These are phyloP conservation scores for Platichthys flesus DNA, from an alignment of 2,113 vertebrate species.

Conservation along the genomic window DNA sequence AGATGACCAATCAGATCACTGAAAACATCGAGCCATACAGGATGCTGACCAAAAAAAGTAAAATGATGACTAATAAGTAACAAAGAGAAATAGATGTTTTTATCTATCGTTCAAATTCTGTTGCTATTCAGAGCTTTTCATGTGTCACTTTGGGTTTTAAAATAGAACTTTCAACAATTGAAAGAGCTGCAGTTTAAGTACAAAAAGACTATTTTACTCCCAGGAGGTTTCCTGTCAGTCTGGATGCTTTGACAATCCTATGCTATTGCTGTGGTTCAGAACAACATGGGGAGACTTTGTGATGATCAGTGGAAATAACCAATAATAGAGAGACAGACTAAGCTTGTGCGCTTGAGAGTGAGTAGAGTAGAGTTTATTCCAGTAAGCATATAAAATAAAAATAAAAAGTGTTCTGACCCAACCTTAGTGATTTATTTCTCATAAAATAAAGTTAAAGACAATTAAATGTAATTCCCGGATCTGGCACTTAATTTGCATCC, in stretches of 20 bases:
- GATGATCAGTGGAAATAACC: neutral
- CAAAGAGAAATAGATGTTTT: neutral
- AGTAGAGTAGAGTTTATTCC: too few relatives aligned
- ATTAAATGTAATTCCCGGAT: too few relatives aligned
- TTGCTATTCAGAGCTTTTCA: neutral
- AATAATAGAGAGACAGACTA: neutral
- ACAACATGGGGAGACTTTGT: neutral
- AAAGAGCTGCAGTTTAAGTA: neutral
- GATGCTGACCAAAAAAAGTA: too few relatives aligned
- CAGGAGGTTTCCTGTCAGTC: neutral
- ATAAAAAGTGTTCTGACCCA: too few relatives aligned
- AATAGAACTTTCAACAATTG: neutral
- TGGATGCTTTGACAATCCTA: neutral
- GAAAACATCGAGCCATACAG: neutral
- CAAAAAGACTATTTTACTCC: neutral
- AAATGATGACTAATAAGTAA: neutral
- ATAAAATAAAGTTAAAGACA: too few relatives aligned
- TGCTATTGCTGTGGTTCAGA: neutral
- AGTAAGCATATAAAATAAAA: too few relatives aligned
- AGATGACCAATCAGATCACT: neutral
- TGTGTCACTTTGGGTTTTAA: neutral
- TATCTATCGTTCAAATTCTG: neutral
- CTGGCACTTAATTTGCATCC: neutral
- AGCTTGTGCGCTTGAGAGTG: neutral
- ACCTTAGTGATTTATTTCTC: too few relatives aligned